Percentiles rank a stretch among this genome's conserved stretches.
phyloP scores from a whole-genome alignment of 2,888 invertebrate species.

The Frankliniella intonsa region DNA sequence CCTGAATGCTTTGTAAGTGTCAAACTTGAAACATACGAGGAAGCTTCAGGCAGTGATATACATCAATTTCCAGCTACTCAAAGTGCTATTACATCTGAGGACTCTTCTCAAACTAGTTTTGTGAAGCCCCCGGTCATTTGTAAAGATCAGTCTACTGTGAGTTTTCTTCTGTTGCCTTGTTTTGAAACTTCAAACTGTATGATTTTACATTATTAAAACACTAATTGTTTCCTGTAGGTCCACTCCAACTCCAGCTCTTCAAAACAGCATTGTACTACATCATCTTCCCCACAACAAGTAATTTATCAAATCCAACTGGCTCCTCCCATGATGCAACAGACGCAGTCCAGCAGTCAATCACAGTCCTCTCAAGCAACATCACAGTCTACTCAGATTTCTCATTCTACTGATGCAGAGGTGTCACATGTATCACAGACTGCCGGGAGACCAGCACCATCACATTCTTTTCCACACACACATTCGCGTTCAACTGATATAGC shows the following conservation, averaged over 20 bases:
- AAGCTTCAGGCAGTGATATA: neutral
- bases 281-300: neutral
- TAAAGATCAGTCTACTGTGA: no score
- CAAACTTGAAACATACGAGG: slow-evolving; percentile 33
- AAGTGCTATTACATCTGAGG: neutral
- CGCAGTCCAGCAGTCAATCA: neutral
- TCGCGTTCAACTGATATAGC: neutral
- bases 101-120: neutral
- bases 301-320: neutral
- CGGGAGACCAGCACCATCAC: neutral
- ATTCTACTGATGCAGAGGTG: neutral
- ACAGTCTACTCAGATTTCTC: neutral
- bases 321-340: neutral
- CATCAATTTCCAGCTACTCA: neutral
- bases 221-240: neutral
- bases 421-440: neutral
- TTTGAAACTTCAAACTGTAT: neutral
- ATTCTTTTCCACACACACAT: neutral
- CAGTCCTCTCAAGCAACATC: neutral
- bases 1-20: slow-evolving; percentile 34
- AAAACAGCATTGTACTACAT: neutral
- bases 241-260: neutral
- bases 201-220: neutral
- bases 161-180: neutral
- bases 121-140: neutral